Evolutionary conservation across 1,140 invertebrate species (phyloP), one percentile per base, ranked within the genome.

Genomic region (Cheumatopsyche charites): DNA sequence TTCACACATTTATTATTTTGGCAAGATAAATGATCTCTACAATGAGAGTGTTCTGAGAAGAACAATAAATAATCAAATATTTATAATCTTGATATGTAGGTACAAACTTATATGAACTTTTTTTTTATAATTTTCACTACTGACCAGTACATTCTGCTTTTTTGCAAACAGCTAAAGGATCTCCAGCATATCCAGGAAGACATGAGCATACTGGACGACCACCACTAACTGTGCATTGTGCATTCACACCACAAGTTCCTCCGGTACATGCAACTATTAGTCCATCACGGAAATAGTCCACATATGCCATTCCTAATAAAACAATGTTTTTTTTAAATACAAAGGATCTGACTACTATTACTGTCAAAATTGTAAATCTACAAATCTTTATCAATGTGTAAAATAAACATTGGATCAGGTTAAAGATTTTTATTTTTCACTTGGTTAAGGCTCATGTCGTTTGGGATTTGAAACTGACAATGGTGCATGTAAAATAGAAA

Each of bases 1-100:
- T 92, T 91, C 65, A 89, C 82, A 78, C 91, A 92, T 55, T 90
- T 90, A 74, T 91, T 89, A 77, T 92, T 90, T 43, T 90, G 86
- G 78, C 94, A 96, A 13, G 91, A 89, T 61, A 92, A 89, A 80
- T 90, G 87, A 58, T 86, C 83, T 3, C 87, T 81, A 67, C 87
- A 88, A 70, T 88, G 86, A 49, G 83, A 83, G 78, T 87, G 84
- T 52, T 86, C 87, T 81, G 79, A 79, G 52, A 49, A 43, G 15
- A 42, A 41, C 15, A 55, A 26, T 65, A 45, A 19, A 42, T n/a
- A n/a, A n/a, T n/a, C n/a, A n/a, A 63, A 63, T 7, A 63, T 63
- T 66, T 15, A 66, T 66, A 66, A 66, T 45, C 9, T 11, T 58
- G 15, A 36, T 11, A n/a, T 63, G 36, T 36, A 9, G 25, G n/a